Percentiles rank a stretch among this genome's conserved stretches.
Evolutionary conservation across 2,113 vertebrate species (phyloP).

Genomic region (Amazona guildingii): DNA sequence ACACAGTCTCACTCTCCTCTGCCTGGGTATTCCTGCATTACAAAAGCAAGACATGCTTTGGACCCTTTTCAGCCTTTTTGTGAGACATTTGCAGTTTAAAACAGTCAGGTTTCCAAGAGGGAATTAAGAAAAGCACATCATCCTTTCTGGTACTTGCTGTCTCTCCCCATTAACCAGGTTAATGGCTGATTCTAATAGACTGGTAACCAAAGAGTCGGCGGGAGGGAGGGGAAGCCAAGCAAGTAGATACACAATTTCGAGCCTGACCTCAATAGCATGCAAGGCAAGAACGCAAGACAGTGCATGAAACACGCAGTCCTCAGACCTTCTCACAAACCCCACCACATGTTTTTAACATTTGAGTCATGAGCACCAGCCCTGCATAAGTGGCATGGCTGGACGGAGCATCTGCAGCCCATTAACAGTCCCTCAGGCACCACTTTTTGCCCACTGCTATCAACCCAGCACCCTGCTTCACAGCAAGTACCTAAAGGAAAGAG

Average conservation of each 20-base stretch:
- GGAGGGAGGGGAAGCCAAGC: constrained; percentile 24
- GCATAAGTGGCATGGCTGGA: neutral
- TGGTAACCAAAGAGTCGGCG: neutral
- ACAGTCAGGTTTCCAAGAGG: neutral
- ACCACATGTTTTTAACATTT: neutral
- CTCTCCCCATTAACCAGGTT: constrained; percentile 46
- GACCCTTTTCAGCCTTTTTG: neutral
- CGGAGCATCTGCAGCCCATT: neutral
- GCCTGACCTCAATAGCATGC: neutral
- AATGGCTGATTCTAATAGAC: constrained; percentile 25
- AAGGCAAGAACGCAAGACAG: neutral
- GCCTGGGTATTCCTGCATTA: neutral
- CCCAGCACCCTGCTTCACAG: neutral
- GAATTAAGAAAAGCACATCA: constrained; percentile 20
- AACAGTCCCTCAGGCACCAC: neutral
- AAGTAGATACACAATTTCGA: neutral
- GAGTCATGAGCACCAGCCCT: neutral
- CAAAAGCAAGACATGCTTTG: neutral
- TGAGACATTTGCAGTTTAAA: neutral
- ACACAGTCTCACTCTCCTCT: neutral
- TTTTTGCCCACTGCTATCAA: neutral
- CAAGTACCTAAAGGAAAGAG: neutral
- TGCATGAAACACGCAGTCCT: neutral
- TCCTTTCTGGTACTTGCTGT: constrained; percentile 32
- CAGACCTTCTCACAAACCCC: neutral